phyloP scores from a whole-genome alignment of 1,140 invertebrate species.

The Drosophila athabasca region DNA sequence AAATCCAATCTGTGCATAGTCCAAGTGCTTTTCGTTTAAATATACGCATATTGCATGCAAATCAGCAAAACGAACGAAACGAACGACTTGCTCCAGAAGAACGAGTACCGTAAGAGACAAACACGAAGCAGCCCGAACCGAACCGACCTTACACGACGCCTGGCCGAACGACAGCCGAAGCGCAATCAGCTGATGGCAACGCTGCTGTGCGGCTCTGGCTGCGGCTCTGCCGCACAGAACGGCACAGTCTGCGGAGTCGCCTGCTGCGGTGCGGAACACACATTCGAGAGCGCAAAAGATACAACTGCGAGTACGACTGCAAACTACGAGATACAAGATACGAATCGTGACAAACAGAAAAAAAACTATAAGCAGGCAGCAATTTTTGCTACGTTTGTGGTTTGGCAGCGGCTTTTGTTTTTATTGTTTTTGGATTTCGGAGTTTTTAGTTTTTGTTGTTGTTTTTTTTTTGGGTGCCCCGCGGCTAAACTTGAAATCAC shows the following conservation, averaged over 20 bases:
- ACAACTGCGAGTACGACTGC: not conserved
- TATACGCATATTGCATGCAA: no score
- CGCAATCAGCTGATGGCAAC: no score
- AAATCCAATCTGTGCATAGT: no score
- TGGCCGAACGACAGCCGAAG: no score
- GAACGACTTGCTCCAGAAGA: no score
- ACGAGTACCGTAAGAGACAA: no score
- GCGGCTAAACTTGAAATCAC: slow-evolving; percentile 78
- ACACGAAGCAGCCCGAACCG: no score
- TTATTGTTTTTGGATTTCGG: slow-evolving; percentile 40
- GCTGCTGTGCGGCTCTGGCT: no score
- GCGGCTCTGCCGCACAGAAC: not conserved
- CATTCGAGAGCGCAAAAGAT: slow-evolving; percentile 31
- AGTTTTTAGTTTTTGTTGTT: not conserved
- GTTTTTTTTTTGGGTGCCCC: slow-evolving; percentile 36
- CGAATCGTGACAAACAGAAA: slow-evolving; percentile 20
- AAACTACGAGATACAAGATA: not conserved
- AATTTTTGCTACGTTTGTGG: slow-evolving; percentile 43
- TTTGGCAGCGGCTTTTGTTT: slow-evolving; percentile 67
- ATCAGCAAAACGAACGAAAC: no score
- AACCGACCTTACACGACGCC: no score
- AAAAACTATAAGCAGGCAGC: slow-evolving; percentile 7
- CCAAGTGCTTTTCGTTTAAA: no score
- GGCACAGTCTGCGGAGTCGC: slow-evolving; percentile 41
- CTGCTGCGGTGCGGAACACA: slow-evolving; percentile 51